Evolutionary conservation across 1,140 invertebrate genomes (phyloP).

Genomic region (Vollenhovia emeryi): DNA sequence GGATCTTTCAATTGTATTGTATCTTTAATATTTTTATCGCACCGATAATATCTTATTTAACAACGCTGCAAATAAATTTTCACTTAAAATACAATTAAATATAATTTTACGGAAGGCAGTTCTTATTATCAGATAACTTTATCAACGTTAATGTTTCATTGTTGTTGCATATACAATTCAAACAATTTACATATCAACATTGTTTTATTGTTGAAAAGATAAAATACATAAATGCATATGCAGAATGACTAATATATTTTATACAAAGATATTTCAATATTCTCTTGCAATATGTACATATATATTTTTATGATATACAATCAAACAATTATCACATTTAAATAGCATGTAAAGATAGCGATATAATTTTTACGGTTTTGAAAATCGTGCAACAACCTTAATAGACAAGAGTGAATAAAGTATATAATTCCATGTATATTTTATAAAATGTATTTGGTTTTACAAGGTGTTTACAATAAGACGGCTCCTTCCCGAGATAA

Average conservation of each 20-base stretch:
- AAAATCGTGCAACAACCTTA: slow-evolving; percentile 5
- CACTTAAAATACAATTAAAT: background rate
- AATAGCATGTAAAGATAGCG: background rate
- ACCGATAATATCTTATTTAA: background rate
- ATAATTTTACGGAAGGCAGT: background rate
- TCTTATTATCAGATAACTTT: background rate
- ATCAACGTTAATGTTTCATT: background rate
- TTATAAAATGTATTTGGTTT: slow-evolving; percentile 5
- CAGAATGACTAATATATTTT: background rate
- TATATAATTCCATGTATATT: background rate
- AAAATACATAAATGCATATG: background rate
- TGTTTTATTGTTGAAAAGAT: slow-evolving; percentile 22
- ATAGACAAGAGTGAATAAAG: background rate
- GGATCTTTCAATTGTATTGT: background rate
- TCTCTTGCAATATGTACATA: background rate
- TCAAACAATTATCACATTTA: slow-evolving; percentile 4
- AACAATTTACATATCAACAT: background rate
- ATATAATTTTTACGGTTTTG: background rate
- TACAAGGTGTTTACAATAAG: background rate
- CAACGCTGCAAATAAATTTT: background rate
- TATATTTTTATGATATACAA: background rate
- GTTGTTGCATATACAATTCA: slow-evolving; percentile 23
- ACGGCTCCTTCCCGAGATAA: background rate
- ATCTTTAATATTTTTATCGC: background rate
- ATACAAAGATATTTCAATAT: background rate